phyloP scores from a whole-genome alignment of 2,797 vertebrate species.

The Macroramphosus scolopax region DNA sequence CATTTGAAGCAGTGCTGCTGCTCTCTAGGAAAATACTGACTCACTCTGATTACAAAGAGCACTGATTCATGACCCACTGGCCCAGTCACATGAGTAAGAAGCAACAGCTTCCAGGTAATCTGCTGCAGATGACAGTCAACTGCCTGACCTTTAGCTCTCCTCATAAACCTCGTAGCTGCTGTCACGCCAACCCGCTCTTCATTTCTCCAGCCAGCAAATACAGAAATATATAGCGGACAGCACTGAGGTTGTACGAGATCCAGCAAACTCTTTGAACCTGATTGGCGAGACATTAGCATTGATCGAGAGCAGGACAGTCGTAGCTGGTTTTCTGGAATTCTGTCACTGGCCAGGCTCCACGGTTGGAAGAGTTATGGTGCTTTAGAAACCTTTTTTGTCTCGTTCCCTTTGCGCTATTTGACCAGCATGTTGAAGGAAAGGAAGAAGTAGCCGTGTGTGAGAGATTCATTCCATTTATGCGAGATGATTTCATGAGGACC shows the following conservation, averaged over 20 bases:
- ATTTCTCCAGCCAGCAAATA: constrained; percentile 11
- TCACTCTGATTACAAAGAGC: constrained; percentile 15
- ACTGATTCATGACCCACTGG: constrained; percentile 46
- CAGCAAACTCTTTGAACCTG: constrained; percentile 43
- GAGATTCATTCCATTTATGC: too few species aligned
- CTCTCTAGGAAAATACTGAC: constrained; percentile 42
- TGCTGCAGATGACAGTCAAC: constrained; percentile 67
- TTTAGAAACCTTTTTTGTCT: constrained; percentile 17
- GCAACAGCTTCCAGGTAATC: constrained; percentile 54
- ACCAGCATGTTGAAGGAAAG: constrained; percentile 11
- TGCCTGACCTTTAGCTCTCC: constrained; percentile 40
- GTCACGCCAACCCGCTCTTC: constrained; percentile 29
- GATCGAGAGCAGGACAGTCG: constrained; percentile 49
- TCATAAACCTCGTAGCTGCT: constrained; percentile 21
- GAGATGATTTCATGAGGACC: too few species aligned
- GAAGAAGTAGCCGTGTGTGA: background rate
- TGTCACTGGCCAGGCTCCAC: constrained; percentile 14
- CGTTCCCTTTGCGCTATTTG: constrained; percentile 24
- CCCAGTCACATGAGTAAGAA: constrained; percentile 29
- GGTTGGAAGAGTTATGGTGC: constrained; percentile 18
- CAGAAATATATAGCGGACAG: constrained; percentile 26
- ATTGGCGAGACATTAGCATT: constrained; percentile 33
- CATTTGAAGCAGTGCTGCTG: constrained; percentile 12
- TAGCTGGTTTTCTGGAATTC: constrained; percentile 42
- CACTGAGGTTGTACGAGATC: constrained; percentile 23